Conservation (phyloP, 2,888 invertebrate species). For the Byasa hedistus region DNA sequence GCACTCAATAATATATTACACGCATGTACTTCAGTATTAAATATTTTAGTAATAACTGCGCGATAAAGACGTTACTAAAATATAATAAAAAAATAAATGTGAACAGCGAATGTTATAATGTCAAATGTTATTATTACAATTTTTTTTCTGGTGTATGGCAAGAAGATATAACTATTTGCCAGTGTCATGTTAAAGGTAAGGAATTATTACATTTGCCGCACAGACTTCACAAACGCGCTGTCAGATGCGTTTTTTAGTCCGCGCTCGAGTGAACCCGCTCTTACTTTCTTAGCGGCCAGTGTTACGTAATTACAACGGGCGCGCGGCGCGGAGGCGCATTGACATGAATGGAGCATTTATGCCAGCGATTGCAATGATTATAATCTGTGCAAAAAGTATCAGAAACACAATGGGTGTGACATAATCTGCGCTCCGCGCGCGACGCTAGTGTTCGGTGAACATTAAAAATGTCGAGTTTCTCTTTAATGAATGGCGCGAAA, state of each 20-base stretch:
- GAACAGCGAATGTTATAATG: not conserved
- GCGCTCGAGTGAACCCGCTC: conserved; percentile 59
- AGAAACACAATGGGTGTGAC: conserved; percentile 41
- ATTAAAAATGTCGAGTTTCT: conserved; percentile 16
- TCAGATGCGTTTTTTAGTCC: conserved; percentile 36
- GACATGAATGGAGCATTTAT: conserved; percentile 51
- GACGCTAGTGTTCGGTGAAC: conserved; percentile 7
- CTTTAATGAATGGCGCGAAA: conserved; percentile 2
- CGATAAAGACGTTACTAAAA: not conserved
- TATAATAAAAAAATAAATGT: not conserved
- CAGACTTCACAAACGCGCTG: conserved; percentile 24
- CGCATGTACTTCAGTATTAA: no score
- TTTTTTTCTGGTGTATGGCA: no score
- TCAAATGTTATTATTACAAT: not conserved
- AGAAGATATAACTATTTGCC: no score
- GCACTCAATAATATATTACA: no score
- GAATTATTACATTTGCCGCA: not conserved
- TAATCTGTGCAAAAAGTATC: conserved; percentile 30
- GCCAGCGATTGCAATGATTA: conserved; percentile 41
- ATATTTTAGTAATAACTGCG: no score
- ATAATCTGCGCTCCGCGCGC: conserved; percentile 39
- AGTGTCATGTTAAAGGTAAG: no score
- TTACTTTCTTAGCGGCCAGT: conserved; percentile 67
- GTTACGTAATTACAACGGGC: conserved; percentile 55
- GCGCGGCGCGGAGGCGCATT: conserved; percentile 38